Percentiles rank a stretch among this genome's conserved stretches.
These are phyloP conservation scores for Tetragonula carbonaria DNA, from an alignment of 2,888 invertebrate genomes.

Conservation along the genomic window DNA sequence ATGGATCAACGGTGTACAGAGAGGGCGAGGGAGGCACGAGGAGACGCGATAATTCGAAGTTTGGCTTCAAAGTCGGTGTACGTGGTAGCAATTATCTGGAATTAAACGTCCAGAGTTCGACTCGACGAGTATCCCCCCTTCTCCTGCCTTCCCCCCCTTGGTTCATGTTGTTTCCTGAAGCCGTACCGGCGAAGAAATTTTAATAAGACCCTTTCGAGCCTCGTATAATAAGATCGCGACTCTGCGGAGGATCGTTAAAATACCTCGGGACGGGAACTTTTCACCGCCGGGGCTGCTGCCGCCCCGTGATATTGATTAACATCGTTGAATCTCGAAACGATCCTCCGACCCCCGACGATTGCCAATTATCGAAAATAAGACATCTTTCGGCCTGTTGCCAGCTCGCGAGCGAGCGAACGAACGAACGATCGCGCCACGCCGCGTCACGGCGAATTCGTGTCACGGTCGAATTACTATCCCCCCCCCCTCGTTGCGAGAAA, in stretches of 20 bases:
- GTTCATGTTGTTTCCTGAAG: constrained; percentile 25
- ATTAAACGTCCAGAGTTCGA: constrained; percentile 64
- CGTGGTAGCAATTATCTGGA: constrained; percentile 72
- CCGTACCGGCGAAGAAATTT: constrained; percentile 66
- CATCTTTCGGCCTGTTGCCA: constrained; percentile 8
- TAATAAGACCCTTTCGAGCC: constrained; percentile 66
- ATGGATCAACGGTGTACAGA: not conserved
- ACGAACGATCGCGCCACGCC: no score
- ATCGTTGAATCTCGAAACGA: constrained; percentile 32
- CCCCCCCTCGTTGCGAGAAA: not conserved
- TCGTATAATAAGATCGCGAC: constrained; percentile 54
- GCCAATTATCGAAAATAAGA: constrained; percentile 51
- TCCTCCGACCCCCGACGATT: not conserved
- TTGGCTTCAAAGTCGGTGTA: constrained; percentile 55
- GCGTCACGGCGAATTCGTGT: not conserved
- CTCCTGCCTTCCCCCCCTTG: not conserved
- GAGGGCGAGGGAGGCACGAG: constrained; percentile 9
- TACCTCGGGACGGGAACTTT: constrained; percentile 34
- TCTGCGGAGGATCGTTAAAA: constrained; percentile 55
- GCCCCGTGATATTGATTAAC: constrained; percentile 40
- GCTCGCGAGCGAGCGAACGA: no score
- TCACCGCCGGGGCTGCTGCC: constrained; percentile 1
- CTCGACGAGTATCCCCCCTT: constrained; percentile 32
- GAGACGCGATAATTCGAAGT: constrained; percentile 64
- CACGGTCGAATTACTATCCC: not conserved